Evolutionary conservation across 2,113 vertebrate species (phyloP).

Genomic region (Amblyornis subalaris): DNA sequence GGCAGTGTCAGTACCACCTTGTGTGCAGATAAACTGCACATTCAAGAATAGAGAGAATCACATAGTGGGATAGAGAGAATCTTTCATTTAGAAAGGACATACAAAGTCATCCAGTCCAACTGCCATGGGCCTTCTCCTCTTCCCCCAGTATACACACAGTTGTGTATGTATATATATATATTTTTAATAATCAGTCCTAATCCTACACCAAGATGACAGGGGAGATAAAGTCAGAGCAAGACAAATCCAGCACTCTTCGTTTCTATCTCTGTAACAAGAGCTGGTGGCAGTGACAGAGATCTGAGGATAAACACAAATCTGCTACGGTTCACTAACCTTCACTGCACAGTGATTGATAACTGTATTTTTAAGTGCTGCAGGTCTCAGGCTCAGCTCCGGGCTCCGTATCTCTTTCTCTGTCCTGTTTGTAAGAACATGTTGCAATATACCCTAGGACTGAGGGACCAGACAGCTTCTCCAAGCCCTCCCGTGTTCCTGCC

Average conservation of each 20-base stretch:
- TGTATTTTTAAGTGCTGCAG: slow-evolving; percentile 14
- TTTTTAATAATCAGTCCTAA: background rate
- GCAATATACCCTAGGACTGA: background rate
- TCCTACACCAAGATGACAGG: background rate
- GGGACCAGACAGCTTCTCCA: background rate
- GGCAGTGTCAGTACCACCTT: background rate
- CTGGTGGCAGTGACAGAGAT: slow-evolving; percentile 15
- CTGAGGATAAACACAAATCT: slow-evolving; percentile 34
- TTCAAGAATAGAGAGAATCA: background rate
- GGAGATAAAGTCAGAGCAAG: slow-evolving; percentile 5
- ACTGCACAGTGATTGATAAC: background rate
- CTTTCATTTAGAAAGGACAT: background rate
- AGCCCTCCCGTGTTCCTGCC: fast-evolving
- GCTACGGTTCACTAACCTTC: slow-evolving; percentile 1
- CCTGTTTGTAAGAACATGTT: background rate
- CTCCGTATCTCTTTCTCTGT: background rate
- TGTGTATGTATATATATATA: too few species aligned
- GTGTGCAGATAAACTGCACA: background rate
- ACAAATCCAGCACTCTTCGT: background rate
- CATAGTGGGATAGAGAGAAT: background rate
- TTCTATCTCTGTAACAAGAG: slow-evolving; percentile 38
- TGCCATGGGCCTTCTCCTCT: background rate
- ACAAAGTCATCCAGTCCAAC: background rate
- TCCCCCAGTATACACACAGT: background rate
- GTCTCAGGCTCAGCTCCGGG: background rate